phyloP scores from a whole-genome alignment of 2,888 invertebrate genomes.

The Prosopocoilus inquinatus region DNA sequence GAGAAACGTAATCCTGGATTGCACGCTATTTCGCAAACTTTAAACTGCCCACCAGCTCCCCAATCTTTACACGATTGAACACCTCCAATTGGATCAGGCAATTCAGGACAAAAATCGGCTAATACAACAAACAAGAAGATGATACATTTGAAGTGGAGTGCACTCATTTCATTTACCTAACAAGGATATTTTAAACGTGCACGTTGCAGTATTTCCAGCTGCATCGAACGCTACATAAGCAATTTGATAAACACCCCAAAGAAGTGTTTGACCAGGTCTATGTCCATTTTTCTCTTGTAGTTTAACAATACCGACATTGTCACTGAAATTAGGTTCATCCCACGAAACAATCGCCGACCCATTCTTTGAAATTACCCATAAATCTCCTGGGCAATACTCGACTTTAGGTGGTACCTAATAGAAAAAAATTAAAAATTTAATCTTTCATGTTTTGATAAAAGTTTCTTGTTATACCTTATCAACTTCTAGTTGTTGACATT shows the following conservation, averaged over 20 bases:
- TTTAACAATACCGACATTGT: constrained; percentile 79
- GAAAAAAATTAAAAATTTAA: neutral
- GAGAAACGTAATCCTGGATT: constrained; percentile 87
- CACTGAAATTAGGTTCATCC: constrained; percentile 90
- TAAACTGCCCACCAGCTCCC: constrained; percentile 95
- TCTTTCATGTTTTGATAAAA: too few relatives aligned
- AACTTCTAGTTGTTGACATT: constrained; percentile 80
- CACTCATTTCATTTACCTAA: constrained; percentile 62
- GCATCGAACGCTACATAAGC: constrained; percentile 92
- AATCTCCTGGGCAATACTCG: constrained; percentile 88
- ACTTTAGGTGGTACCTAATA: constrained; percentile 72
- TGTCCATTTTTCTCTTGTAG: constrained; percentile 84
- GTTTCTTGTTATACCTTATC: constrained; percentile 61
- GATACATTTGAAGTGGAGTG: neutral
- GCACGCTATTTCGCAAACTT: constrained; percentile 90
- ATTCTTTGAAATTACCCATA: constrained; percentile 92
- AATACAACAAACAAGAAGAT: constrained; percentile 13
- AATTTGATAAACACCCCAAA: constrained; percentile 91
- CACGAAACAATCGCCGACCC: constrained; percentile 87
- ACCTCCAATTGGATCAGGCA: constrained; percentile 89
- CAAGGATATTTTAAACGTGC: constrained; percentile 88
- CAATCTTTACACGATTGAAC: constrained; percentile 90
- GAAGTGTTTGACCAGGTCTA: constrained; percentile 80
- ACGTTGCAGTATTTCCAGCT: constrained; percentile 87
- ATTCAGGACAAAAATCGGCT: constrained; percentile 90